A percentile compares a stretch with the other conserved stretches of the same genome.
These are phyloP conservation scores for Sympetrum striolatum DNA, from an alignment of 2,888 invertebrate species.

Conservation along the genomic window DNA sequence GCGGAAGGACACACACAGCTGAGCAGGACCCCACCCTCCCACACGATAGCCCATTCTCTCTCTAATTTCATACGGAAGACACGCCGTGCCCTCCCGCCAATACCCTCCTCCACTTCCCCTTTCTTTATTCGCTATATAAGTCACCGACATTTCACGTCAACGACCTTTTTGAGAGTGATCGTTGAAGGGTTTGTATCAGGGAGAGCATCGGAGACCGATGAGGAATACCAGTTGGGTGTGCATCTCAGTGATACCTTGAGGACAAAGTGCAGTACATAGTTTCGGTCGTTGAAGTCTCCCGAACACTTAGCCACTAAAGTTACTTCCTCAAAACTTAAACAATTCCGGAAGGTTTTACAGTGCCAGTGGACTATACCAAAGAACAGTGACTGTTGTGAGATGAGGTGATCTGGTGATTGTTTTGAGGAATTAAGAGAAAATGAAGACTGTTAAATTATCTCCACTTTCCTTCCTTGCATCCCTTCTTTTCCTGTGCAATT, in stretches of 20 bases:
- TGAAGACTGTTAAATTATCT: background rate
- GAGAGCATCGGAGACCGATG: background rate
- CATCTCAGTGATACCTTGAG: background rate
- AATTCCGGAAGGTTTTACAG: background rate
- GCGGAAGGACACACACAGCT: background rate
- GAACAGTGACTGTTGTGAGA: background rate
- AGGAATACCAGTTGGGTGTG: background rate
- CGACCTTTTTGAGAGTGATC: background rate
- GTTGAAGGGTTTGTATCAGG: background rate
- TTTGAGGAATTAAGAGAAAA: background rate
- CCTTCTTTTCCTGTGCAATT: background rate
- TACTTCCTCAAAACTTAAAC: too few relatives aligned
- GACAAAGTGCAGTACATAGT: background rate
- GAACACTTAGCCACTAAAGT: too few relatives aligned
- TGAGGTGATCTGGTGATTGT: background rate
- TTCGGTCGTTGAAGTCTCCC: too few relatives aligned
- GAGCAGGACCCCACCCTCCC: conserved; percentile 6
- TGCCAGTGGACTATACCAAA: background rate
- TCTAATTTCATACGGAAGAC: background rate
- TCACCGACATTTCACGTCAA: background rate
- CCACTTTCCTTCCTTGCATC: background rate
- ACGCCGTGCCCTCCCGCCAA: background rate
- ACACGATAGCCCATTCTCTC: background rate
- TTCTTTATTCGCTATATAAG: background rate
- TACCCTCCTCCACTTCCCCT: background rate